phyloP scores from a whole-genome alignment of 2,113 vertebrate species.

The Xenus cinereus region DNA sequence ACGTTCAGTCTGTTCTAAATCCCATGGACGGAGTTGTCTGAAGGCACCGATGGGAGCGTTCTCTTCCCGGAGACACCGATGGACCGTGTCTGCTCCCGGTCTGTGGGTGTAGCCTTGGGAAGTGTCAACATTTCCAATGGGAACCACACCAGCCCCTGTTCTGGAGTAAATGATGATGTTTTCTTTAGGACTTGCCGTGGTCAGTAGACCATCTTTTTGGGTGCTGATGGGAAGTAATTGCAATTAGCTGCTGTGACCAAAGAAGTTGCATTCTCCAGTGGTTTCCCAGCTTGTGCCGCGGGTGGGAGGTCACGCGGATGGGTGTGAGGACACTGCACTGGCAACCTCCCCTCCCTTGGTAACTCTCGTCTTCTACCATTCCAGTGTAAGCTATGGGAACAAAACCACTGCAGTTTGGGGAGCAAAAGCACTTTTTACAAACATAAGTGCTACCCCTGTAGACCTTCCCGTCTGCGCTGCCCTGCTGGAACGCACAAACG shows the following conservation, averaged over 20 bases:
- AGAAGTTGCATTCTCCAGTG: accelerated
- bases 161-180: accelerated
- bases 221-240: neutral
- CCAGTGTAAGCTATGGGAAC: neutral
- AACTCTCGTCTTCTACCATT: neutral
- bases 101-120: neutral
- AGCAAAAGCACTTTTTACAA: neutral
- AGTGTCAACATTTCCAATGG: neutral
- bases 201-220: neutral
- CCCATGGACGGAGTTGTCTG: neutral
- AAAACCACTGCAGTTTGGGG: too few relatives aligned
- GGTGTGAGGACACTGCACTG: neutral
- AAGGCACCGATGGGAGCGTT: accelerated
- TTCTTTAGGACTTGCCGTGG: neutral
- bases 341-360: too few relatives aligned
- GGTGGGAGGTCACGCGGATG: neutral
- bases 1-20: accelerated
- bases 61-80: neutral
- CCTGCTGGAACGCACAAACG: neutral
- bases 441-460: neutral
- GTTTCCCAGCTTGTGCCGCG: neutral
- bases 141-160: neutral
- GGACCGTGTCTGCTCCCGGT: accelerated
- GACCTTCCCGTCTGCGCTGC: neutral
- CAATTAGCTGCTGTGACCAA: neutral